phyloP scores from a whole-genome alignment of 1,140 invertebrate genomes.

The Formica selysi region DNA sequence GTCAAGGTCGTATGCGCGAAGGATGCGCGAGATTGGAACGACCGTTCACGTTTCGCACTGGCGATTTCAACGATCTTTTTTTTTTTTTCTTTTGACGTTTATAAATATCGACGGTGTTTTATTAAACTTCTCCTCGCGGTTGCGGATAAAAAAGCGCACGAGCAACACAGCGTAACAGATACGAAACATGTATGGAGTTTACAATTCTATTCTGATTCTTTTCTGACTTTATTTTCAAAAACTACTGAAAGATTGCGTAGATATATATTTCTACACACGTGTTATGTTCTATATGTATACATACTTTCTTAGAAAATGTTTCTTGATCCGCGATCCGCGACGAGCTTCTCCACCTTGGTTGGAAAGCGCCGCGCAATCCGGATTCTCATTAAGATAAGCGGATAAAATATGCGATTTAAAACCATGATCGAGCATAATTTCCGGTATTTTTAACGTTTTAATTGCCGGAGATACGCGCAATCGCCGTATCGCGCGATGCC shows the following conservation, averaged over 20 bases:
- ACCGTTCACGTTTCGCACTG: constrained; percentile 35
- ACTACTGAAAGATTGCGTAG: background rate
- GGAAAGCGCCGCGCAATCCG: constrained; percentile 13
- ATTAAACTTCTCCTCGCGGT: background rate
- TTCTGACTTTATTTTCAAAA: background rate
- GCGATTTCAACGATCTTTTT: constrained; percentile 33
- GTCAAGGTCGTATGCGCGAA: constrained; percentile 70
- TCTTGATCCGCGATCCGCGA: background rate
- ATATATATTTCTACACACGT: background rate
- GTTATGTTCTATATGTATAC: background rate
- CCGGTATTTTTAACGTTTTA: constrained; percentile 42
- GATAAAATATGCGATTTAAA: constrained; percentile 45
- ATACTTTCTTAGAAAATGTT: background rate
- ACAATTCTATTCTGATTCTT: background rate
- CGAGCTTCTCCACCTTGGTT: background rate
- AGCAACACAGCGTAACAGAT: background rate
- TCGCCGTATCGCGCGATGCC: background rate
- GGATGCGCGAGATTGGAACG: constrained; percentile 70
- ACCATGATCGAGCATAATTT: constrained; percentile 48
- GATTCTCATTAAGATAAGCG: constrained; percentile 58
- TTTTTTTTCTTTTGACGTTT: constrained; percentile 1
- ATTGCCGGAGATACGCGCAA: constrained; percentile 38
- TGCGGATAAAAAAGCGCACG: background rate
- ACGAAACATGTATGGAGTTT: background rate
- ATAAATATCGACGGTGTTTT: background rate